Base-by-base conservation (phyloP, 2,113 vertebrate genomes). In the Otolemur garnettii region DNA sequence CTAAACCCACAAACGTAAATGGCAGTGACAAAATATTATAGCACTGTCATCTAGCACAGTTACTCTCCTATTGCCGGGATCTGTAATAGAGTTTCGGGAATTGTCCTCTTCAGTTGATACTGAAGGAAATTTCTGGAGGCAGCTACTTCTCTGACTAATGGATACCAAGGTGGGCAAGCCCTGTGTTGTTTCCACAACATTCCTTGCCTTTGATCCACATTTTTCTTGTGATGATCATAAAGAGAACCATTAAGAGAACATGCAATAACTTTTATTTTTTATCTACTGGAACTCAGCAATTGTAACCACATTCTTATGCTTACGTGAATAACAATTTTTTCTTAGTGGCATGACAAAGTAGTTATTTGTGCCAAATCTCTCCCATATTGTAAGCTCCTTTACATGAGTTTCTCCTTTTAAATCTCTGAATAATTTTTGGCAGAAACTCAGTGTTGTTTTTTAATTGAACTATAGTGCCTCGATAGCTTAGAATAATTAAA, bases 351-450 rank as follows among this genome's bases (percentile, higher is more conserved):
- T 90, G 26, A 82, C 62, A 55, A 0, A 21, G 1, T 13, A 87
- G 71, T 62, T 71, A 33, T 55, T 60, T 86, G 22, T 62, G 10
- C 12, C n/a, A 6, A 10, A 3, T 72, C 18, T 95, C 66, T 87
- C 45, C 28, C 21, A 69, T 62, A 18, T 59, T 50, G 10, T 35
- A 62, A 87, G 28, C 30, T 77, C 60, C 33, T 2, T 83, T 53
- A 18, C 22, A 91, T 7, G 60, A 10, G 3, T 60, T 92, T 83
- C 28, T 12, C 21, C 64, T 92, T 80, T 82, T 80, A 77, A 22
- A 80, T 59, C 45, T 64, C n/a, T n/a, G 87, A 84, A 81, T 94
- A 93, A 93, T 90, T 86, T 81, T 14, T 94, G 72, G 24, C 60
- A 96, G 81, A 94, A 97, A 78, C 7, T 85, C 42, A n/a, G 0